Percentiles rank a stretch among this genome's conserved stretches.
phyloP scores from a whole-genome alignment of 2,113 vertebrate genomes.

The Sturnira hondurensis region DNA sequence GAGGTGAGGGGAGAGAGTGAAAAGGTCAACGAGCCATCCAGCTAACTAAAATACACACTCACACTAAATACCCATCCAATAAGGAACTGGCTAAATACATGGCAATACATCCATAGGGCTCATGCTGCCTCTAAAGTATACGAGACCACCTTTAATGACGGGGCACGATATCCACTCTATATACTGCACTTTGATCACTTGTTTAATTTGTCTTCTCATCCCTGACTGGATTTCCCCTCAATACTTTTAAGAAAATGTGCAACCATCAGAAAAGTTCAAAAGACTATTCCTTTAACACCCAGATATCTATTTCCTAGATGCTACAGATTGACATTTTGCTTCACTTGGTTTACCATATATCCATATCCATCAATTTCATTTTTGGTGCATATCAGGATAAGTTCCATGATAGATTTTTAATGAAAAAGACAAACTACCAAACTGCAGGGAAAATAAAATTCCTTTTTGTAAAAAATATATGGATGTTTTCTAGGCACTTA shows the following conservation, averaged over 20 bases:
- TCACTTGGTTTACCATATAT: not conserved
- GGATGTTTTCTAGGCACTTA: conserved; percentile 10
- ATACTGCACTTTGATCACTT: not conserved
- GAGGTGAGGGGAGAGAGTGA: not conserved
- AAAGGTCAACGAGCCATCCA: not conserved
- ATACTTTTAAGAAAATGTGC: not conserved
- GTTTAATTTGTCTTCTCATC: not conserved
- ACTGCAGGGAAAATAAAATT: conserved; percentile 3
- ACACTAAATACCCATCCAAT: not conserved
- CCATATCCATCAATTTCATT: not conserved
- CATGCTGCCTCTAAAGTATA: not conserved
- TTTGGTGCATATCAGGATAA: not conserved
- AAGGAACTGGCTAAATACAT: not conserved
- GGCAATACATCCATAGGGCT: too few species aligned
- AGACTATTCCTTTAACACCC: not conserved
- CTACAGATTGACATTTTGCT: not conserved
- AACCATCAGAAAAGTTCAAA: not conserved
- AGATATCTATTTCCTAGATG: not conserved
- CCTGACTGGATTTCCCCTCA: not conserved
- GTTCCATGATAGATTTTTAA: not conserved
- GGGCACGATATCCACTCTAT: not conserved
- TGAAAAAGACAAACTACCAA: conserved; percentile 4
- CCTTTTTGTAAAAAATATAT: conserved; percentile 35
- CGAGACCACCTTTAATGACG: not conserved
- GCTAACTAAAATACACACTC: not conserved